Evolutionary conservation across 1,140 invertebrate genomes (phyloP).

Genomic region (Acromyrmex heyeri): DNA sequence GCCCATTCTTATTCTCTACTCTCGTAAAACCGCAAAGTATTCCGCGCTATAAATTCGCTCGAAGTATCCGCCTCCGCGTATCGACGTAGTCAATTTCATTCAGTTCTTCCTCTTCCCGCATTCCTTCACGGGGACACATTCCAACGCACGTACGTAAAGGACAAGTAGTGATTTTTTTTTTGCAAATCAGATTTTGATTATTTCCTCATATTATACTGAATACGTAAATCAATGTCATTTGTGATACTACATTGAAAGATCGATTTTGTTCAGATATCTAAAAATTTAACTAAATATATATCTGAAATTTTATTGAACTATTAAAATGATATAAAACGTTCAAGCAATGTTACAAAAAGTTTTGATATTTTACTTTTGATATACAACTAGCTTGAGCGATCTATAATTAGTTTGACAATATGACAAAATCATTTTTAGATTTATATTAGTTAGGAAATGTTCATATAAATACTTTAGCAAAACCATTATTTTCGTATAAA

Average conservation of each 20-base stretch:
- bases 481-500: background rate
- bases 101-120: constrained; percentile 31
- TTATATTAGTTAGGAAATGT: no score
- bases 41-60: constrained; percentile 65
- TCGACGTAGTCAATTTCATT: constrained; percentile 70
- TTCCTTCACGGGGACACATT: constrained; percentile 46
- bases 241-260: no score
- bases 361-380: no score
- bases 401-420: no score
- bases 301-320: no score
- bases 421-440: no score
- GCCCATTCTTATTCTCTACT: constrained; percentile 45
- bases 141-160: constrained; percentile 36
- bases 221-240: background rate
- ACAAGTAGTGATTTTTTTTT: constrained; percentile 68
- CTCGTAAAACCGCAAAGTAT: constrained; percentile 68
- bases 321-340: no score
- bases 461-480: no score
- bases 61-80: constrained; percentile 54
- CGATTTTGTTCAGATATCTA: no score
- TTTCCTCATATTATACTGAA: background rate
- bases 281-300: no score
- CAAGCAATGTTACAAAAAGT: no score
- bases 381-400: no score
- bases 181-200: constrained; percentile 4